Base-by-base conservation (phyloP, 2,113 vertebrate genomes). In the Aptenodytes patagonicus region DNA sequence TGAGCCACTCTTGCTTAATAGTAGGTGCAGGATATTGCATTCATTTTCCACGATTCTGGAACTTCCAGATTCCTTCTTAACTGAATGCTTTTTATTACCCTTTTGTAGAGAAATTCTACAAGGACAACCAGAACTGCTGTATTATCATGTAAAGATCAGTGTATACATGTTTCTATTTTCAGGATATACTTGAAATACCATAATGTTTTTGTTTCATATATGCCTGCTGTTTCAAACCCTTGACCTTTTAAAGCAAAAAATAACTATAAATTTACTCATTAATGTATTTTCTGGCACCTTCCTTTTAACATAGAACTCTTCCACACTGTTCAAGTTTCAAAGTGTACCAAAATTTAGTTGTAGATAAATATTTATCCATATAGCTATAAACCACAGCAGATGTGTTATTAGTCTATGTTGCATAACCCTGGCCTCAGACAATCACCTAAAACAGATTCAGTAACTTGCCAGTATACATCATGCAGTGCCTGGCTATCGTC, bases 321-420 rank as follows among this genome's bases (percentile, higher is more conserved):
- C 57, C 31, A 91, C 24, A 49, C 17, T 49, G 5, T 88, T 83
- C 62, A 65, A 69, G 22, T 77, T 88, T 88, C 44, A 85, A 62
- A 89, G 10, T 24, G 34, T 38, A 62, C 46, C 11, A 81, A 29
- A 90, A 68, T 92, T 83, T 65, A 65, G 28, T 17, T 85, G 12
- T 51, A 88, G 82, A 62, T 80, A 96, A 95, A 94, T 90, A 90
- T 96, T 94, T 96, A 90, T 79, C 58, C 32, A 10, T 51, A 62
- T 17, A 83, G 31, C 8, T 90, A 32, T 86, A 95, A 94, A 93
- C 62, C 17, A 42, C 24, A 88, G 66, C 60, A 90, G 87, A 88
- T 83, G 49, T 80, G 58, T 32, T 70, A 52, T 76, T 69, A 85
- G 20, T 49, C 70, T 70, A 7, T 46, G n/a, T 32, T 66, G 15